Evolutionary conservation across 2,797 vertebrate genomes (phyloP), one percentile per base, ranked within the genome.

Genomic region (Coregonus suidteri): DNA sequence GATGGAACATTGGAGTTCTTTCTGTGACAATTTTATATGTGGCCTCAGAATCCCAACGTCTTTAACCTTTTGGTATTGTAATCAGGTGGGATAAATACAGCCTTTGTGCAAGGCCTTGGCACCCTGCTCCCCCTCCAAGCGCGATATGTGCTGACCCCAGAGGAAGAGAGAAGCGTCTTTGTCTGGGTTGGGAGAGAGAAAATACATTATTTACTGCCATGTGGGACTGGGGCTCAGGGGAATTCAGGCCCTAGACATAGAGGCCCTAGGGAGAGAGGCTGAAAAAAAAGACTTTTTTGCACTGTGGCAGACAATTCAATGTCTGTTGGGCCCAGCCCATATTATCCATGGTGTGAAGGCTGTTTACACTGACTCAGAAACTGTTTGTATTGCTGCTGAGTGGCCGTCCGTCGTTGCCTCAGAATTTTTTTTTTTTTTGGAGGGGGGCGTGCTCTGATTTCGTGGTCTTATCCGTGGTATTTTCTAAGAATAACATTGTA

Each of bases 181-280:
- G 87, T 90, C 79, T 74, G 52, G 7, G 37, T 77, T 53, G 74
- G 83, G 79, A 84, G 79, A 47, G 41, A 90, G 86, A 90, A 88
- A 88, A 90, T 76, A 90, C 86, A 88, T 90, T 88, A 90, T 90
- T 90, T 90, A 88, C 87, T 88, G 82, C 83, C 82, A 81, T 79
- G 82, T 82, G 86, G 82, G 83, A 80, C 54, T 74, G 81, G 79
- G 81, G 83, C 87, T 81, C 59, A 9, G 59, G 59, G 20, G 59
- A 64, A 64, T 64, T 64, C 59, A 20, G 59, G 59, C 59, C 59
- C 59, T 64, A 64, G 20, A 30, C 59, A 62, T 62, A 11, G 82
- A 80, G 82, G 25, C 25, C 25, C 25, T 25, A 78, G 78, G 77
- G 77, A 76, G 75, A 52, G 59, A 73, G 25, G 25, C 25, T 4